Base-by-base conservation (phyloP, 1,140 invertebrate species). In the Hylaeus volcanicus region DNA sequence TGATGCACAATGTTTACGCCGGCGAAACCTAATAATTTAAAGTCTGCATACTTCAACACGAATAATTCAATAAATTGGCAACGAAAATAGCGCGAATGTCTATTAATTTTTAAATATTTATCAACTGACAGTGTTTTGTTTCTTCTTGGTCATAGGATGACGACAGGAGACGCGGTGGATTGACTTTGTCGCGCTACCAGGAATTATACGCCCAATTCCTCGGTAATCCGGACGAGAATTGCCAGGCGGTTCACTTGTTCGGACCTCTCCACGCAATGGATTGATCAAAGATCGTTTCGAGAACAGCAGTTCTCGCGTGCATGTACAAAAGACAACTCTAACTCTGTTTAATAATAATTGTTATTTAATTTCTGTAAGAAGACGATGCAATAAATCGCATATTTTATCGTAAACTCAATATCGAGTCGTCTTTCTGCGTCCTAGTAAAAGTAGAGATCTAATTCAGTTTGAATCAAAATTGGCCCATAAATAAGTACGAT, bases 181-280 rank as follows among this genome's bases (percentile, higher is more conserved):
- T 97, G 14, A 96, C 95, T 5, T 89, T 97, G 61, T 94, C 95
- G 0, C 94, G 96, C 88, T 97, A 97, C 89, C 96, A 97, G 92
- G 96, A 97, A 91, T 93, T 97, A 0, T 97, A 97, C 87, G 96
- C 96, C 0, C 95, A 96, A 91, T 97, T 97, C 93, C 94, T 97
- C 61, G 96, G 96, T 37, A 96, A 97, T 91, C 95, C 95, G 14
- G 96, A 96, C 74, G 95, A 96, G 88, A 96, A 95, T 81, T 94
- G 94, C 86, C 94, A 95, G 72, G 96, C 96, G 41, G 96, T 96
- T 63, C 95, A 97, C 88, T 94, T 97, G 5, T 97, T 97, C 91
- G 97, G 97, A 48, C 97, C 97, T 26, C 92, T 97, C 15, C 90
- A 92, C 48, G 91, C 91, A 64, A 84, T 90, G 65, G 88, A 83